Percentiles rank a stretch among this genome's conserved stretches.
These are phyloP conservation scores for Epizoanthus fatuus DNA, from an alignment of 92 coral and sea anemone species.

Conservation along the genomic window DNA sequence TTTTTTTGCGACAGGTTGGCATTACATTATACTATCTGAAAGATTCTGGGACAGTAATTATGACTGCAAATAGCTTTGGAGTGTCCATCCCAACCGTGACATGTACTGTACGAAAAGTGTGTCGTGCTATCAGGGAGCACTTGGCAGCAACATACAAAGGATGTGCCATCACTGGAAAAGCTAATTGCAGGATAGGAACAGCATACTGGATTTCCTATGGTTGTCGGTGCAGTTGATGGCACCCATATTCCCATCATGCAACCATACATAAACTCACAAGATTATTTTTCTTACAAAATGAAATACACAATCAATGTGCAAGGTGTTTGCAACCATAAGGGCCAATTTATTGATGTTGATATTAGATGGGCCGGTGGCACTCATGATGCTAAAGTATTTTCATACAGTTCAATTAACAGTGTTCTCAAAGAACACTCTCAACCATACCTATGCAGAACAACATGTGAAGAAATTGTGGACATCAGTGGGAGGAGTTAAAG, in stretches of 20 bases:
- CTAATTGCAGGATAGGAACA: slow-evolving; percentile 42
- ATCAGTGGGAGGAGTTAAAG: slow-evolving; percentile 4
- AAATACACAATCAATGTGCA: slow-evolving; percentile 65
- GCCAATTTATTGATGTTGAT: slow-evolving; percentile 62
- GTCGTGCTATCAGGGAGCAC: slow-evolving; percentile 44
- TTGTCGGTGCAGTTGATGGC: slow-evolving; percentile 69
- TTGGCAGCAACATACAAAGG: slow-evolving; percentile 23
- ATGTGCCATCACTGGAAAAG: slow-evolving; percentile 5
- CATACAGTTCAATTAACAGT: background rate
- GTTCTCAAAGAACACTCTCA: background rate
- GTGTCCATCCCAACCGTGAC: slow-evolving; percentile 37
- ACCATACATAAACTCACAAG: slow-evolving; percentile 52
- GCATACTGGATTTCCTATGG: slow-evolving; percentile 58
- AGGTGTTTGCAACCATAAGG: slow-evolving; percentile 64
- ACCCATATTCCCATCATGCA: slow-evolving; percentile 64
- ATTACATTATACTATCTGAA: slow-evolving; percentile 41
- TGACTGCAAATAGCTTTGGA: slow-evolving; percentile 41
- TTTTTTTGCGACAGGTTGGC: slow-evolving; percentile 18
- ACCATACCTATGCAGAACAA: slow-evolving; percentile 1
- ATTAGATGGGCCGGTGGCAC: slow-evolving; percentile 66
- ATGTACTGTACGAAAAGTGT: slow-evolving; percentile 19
- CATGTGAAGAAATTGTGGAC: slow-evolving; percentile 14
- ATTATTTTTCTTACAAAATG: slow-evolving; percentile 64
- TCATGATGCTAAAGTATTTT: slow-evolving; percentile 63
- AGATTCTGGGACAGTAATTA: slow-evolving; percentile 20